Conservation (phyloP, 2,888 invertebrate species). For the Dasysyrphus tricinctus region DNA sequence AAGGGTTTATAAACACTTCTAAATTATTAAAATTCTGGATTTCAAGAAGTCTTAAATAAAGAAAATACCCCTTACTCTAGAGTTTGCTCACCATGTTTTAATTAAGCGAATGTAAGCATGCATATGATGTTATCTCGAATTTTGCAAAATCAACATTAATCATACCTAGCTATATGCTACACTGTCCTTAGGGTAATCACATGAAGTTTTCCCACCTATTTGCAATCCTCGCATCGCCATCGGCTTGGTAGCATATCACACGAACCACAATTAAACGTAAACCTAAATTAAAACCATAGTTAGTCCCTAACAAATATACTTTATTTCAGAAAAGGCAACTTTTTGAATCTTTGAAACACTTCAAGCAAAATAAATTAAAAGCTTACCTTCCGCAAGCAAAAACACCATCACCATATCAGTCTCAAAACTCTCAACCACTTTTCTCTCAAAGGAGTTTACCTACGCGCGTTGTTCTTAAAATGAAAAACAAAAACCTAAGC, state of each 20-base stretch:
- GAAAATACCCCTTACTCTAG: too few relatives aligned
- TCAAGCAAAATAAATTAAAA: slow-evolving; percentile 51
- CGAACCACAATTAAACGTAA: slow-evolving; percentile 10
- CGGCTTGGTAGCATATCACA: slow-evolving; percentile 16
- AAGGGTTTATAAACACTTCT: too few relatives aligned
- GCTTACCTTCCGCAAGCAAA: slow-evolving; percentile 30
- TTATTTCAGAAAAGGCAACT: slow-evolving; percentile 17
- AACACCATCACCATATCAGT: neutral
- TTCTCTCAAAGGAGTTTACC: slow-evolving; percentile 5
- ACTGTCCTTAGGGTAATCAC: slow-evolving; percentile 19
- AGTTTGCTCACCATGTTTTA: neutral
- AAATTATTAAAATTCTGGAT: too few relatives aligned
- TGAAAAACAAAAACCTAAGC: slow-evolving; percentile 2
- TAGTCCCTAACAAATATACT: slow-evolving; percentile 1
- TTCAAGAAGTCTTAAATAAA: neutral
- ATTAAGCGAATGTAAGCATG: neutral
- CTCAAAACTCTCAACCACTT: slow-evolving; percentile 25
- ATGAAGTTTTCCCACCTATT: slow-evolving; percentile 1
- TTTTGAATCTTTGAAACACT: slow-evolving; percentile 27
- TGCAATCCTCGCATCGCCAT: neutral
- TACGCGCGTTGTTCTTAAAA: neutral
- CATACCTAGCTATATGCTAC: too few relatives aligned
- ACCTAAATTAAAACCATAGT: neutral
- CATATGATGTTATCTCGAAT: neutral
- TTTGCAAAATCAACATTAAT: neutral